These are phyloP conservation scores for Stenodera caucasica DNA, from an alignment of 2,888 invertebrate species.

Conservation along the genomic window DNA sequence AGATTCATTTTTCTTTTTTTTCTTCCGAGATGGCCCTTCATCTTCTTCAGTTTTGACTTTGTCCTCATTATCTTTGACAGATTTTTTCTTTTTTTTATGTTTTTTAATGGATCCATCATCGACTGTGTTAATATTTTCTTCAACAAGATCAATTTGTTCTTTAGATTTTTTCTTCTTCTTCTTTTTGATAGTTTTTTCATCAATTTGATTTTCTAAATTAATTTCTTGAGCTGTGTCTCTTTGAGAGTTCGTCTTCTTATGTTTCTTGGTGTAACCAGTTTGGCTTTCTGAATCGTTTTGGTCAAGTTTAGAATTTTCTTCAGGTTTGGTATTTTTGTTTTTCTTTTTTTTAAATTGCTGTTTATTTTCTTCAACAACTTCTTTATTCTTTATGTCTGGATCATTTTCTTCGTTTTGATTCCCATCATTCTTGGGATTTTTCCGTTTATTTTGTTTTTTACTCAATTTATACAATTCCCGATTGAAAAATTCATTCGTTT, in stretches of 20 bases:
- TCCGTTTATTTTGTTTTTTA: conserved; percentile 15
- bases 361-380: neutral
- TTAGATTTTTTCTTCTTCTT: conserved; percentile 8
- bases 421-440: neutral
- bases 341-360: neutral
- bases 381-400: neutral
- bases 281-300: neutral
- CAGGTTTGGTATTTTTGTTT: conserved; percentile 7
- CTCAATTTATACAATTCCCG: conserved; percentile 29
- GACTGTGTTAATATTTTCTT: neutral
- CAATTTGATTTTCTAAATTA: neutral
- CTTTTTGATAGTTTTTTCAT: too few species aligned
- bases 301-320: neutral
- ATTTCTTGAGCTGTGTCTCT: too few species aligned
- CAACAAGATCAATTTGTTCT: too few species aligned
- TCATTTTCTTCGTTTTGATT: neutral
- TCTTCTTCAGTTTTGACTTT: neutral
- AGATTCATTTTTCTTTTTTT: too few species aligned
- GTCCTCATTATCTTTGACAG: neutral
- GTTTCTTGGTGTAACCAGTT: neutral
- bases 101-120: neutral
- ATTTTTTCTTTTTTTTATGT: neutral
- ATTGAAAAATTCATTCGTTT: conserved; percentile 46
- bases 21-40: too few species aligned
- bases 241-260: too few species aligned